Conservation (phyloP, 2,113 vertebrate genomes). For the Strigops habroptila region DNA sequence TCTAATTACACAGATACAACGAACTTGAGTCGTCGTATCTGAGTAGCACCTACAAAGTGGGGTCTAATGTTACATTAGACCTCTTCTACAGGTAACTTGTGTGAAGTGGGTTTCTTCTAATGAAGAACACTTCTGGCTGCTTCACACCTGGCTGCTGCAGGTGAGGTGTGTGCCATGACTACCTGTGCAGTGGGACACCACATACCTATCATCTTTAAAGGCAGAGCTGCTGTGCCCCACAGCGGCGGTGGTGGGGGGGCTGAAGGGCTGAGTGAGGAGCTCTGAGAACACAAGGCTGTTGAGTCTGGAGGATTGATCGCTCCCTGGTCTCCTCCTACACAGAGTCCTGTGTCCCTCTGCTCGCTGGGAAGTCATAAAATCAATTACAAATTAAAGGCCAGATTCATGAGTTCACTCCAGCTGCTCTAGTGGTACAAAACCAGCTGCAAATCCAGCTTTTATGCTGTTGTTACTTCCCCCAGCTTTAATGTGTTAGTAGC, state of each 20-base stretch:
- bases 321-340: neutral
- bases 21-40: neutral
- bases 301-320: neutral
- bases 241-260: accelerated
- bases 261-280: neutral
- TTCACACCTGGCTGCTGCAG: neutral
- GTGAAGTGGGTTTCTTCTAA: neutral
- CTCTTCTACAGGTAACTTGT: neutral
- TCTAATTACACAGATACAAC: neutral
- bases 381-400: conserved; percentile 37
- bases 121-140: neutral
- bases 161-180: accelerated
- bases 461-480: neutral
- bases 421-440: neutral
- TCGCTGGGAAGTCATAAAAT: neutral
- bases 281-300: neutral
- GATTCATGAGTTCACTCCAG: conserved; percentile 35
- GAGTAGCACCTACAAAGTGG: neutral
- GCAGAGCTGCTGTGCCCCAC: neutral
- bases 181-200: accelerated
- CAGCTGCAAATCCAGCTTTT: conserved; percentile 46
- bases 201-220: accelerated
- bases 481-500: conserved; percentile 28
- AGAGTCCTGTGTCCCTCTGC: neutral
- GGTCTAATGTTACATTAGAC: neutral